phyloP scores from a whole-genome alignment of 2,888 invertebrate genomes.

The Polylopha cassiicola region DNA sequence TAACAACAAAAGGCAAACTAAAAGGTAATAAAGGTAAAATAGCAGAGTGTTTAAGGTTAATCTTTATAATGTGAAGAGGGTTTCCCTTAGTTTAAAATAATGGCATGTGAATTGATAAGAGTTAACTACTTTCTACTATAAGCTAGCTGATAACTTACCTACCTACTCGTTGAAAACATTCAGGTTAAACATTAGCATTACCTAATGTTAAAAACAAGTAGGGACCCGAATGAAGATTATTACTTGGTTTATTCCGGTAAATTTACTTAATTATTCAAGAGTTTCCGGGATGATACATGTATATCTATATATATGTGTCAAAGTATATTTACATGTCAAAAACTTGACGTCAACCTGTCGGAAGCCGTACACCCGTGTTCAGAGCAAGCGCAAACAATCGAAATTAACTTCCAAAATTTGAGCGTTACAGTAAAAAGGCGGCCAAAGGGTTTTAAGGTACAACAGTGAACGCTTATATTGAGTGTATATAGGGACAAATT shows the following conservation, averaged over 20 bases:
- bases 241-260: no score
- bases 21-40: constrained; percentile 44
- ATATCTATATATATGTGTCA: no score
- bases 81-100: constrained; percentile 35
- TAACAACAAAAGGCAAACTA: constrained; percentile 32
- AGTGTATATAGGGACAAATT: constrained; percentile 60
- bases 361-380: background rate
- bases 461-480: constrained; percentile 60
- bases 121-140: constrained; percentile 29
- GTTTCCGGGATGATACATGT: no score
- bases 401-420: constrained; percentile 47
- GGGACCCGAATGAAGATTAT: no score
- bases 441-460: constrained; percentile 44
- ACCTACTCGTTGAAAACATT: no score
- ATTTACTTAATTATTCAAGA: no score
- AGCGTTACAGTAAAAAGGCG: constrained; percentile 50
- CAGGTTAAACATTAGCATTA: no score
- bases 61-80: constrained; percentile 55
- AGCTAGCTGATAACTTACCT: constrained; percentile 10
- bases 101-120: constrained; percentile 18
- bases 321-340: no score
- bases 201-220: no score
- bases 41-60: constrained; percentile 44
- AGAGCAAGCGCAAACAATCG: constrained; percentile 41
- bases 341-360: background rate